Conservation (phyloP, 2,888 invertebrate species). For the Rotaria sp. region DNA sequence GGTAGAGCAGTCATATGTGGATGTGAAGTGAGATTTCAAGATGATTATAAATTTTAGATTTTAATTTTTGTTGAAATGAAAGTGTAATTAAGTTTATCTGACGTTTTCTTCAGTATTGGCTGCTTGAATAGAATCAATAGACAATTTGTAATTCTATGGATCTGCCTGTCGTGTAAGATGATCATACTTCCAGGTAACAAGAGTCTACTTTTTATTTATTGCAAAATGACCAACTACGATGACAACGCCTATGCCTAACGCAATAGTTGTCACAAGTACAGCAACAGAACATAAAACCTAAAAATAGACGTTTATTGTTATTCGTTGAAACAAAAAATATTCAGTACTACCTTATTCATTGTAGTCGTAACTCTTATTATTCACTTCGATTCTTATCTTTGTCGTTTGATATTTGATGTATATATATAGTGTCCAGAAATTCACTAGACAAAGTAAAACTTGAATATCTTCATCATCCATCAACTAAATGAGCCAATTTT, state of each 20-base stretch:
- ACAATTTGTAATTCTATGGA: not conserved
- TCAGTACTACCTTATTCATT: too few relatives aligned
- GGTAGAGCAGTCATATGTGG: constrained; percentile 21
- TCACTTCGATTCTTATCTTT: too few relatives aligned
- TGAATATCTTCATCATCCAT: too few relatives aligned
- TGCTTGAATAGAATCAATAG: not conserved
- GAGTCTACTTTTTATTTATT: not conserved
- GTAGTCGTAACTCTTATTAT: too few relatives aligned
- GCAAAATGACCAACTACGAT: constrained; percentile 18
- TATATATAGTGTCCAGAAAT: too few relatives aligned
- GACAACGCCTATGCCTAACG: not conserved
- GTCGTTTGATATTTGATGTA: too few relatives aligned
- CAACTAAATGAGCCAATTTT: too few relatives aligned
- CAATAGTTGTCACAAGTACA: not conserved
- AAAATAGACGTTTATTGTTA: too few relatives aligned
- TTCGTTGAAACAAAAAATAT: too few relatives aligned
- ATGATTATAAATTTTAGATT: not conserved
- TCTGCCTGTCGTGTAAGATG: not conserved
- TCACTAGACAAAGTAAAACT: too few relatives aligned
- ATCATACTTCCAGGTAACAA: not conserved
- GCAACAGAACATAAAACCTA: too few relatives aligned
- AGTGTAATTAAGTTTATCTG: not conserved
- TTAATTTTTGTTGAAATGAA: not conserved
- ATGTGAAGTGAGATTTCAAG: not conserved
- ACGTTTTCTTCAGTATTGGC: not conserved